Evolutionary conservation across 2,797 vertebrate genomes (phyloP).

Genomic region (Myotis daubentonii): DNA sequence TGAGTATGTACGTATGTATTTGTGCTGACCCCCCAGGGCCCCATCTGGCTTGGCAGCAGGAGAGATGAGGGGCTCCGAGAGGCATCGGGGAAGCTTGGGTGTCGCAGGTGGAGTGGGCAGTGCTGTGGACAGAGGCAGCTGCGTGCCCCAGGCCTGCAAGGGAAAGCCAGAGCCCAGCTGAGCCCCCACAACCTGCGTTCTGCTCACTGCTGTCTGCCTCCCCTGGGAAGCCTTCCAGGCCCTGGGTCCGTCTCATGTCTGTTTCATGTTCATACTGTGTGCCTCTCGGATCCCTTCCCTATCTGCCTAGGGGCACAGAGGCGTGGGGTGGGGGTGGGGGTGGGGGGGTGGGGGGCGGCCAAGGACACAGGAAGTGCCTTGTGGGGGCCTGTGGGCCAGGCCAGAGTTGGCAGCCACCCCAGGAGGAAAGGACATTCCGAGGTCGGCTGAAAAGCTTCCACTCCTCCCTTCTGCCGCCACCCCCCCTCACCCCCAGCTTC

Average conservation of each 20-base stretch:
- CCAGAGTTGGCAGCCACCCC: conserved; percentile 76
- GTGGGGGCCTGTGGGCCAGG: conserved; percentile 79
- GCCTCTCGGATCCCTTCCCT: conserved; percentile 51
- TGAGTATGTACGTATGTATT: not conserved
- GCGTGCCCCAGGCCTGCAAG: not conserved
- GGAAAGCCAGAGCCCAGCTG: not conserved
- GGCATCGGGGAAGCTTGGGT: not conserved
- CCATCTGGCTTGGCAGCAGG: not conserved
- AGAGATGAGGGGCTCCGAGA: not conserved
- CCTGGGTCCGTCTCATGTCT: not conserved
- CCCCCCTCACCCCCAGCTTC: conserved; percentile 69
- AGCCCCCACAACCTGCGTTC: not conserved
- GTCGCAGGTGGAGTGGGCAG: not conserved
- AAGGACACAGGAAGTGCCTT: conserved; percentile 82
- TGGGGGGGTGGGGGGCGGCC: conserved; percentile 55
- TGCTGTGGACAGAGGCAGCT: not conserved
- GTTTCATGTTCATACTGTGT: not conserved
- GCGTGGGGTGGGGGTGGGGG: conserved; percentile 5
- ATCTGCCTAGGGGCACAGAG: conserved; percentile 45
- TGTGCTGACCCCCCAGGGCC: not conserved
- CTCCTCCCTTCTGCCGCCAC: conserved; percentile 50
- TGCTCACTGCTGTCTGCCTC: not conserved
- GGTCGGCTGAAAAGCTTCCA: conserved; percentile 59
- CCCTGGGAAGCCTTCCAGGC: not conserved
- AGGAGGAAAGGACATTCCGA: conserved; percentile 80